These are phyloP conservation scores for Triops cancriformis DNA, from an alignment of 1,140 invertebrate species.

Conservation along the genomic window DNA sequence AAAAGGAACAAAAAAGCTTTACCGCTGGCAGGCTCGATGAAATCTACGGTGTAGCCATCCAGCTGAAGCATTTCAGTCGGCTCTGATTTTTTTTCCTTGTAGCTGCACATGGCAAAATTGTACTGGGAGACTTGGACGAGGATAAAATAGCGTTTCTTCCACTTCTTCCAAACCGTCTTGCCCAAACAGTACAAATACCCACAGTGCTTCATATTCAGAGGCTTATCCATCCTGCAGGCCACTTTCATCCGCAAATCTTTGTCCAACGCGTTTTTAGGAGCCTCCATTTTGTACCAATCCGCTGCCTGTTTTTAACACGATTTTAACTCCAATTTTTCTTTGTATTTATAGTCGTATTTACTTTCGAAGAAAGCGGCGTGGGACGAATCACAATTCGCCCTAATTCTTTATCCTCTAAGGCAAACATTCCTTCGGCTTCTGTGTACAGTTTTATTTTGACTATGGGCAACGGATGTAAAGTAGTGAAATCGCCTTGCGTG, in stretches of 20 bases:
- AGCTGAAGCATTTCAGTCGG: constrained; percentile 99
- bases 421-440: constrained; percentile 92
- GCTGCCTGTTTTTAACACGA: constrained; percentile 53
- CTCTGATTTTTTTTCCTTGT: constrained; percentile 98
- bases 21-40: constrained; percentile 89
- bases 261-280: constrained; percentile 87
- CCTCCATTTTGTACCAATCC: constrained; percentile 96
- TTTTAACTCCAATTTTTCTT: background rate
- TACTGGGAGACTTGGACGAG: constrained; percentile 99
- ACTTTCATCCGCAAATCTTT: constrained; percentile 95
- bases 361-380: constrained; percentile 82
- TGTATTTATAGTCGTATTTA: constrained; percentile 36
- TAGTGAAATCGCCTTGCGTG: constrained; percentile 96
- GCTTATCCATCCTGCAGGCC: constrained; percentile 96
- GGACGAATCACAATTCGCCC: constrained; percentile 88
- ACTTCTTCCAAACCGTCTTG: constrained; percentile 98
- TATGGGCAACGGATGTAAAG: constrained; percentile 88
- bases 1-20: constrained; percentile 31
- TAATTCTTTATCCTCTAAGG: constrained; percentile 96
- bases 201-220: constrained; percentile 98
- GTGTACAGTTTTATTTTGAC: constrained; percentile 97
- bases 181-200: constrained; percentile 89
- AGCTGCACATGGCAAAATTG: constrained; percentile 99
- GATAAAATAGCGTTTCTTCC: constrained; percentile 97
- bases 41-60: constrained; percentile 98